Percentiles rank a stretch among this genome's conserved stretches.
Evolutionary conservation across 1,140 invertebrate species (phyloP).

Genomic region (Aricia agestis): DNA sequence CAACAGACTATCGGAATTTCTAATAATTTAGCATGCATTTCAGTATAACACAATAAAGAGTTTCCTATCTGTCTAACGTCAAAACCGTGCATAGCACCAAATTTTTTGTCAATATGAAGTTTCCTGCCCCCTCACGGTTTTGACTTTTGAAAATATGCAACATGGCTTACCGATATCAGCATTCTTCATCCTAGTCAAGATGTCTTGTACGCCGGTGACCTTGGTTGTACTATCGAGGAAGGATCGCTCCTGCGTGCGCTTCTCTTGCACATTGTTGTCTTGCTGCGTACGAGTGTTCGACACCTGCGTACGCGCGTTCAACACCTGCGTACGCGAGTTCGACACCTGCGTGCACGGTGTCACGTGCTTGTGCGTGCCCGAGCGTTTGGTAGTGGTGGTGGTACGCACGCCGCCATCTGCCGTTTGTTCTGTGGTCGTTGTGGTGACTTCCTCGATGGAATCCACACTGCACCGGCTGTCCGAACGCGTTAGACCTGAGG

Average conservation of each 20-base stretch:
- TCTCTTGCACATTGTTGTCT: not conserved
- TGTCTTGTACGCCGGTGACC: slow-evolving; percentile 84
- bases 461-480: slow-evolving; percentile 60
- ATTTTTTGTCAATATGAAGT: too few species aligned
- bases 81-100: too few species aligned
- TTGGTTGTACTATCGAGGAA: slow-evolving; percentile 83
- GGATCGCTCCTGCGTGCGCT: slow-evolving; percentile 46
- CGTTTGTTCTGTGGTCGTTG: slow-evolving; percentile 49
- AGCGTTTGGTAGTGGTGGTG: slow-evolving; percentile 43
- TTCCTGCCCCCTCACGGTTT: too few species aligned
- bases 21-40: too few species aligned
- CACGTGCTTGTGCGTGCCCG: slow-evolving; percentile 14
- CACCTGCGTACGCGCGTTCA: not conserved
- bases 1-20: too few species aligned
- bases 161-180: slow-evolving; percentile 78
- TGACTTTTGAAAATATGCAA: too few species aligned
- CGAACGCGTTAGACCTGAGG: slow-evolving; percentile 46
- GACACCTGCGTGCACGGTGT: slow-evolving; percentile 11
- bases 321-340: not conserved
- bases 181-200: slow-evolving; percentile 84
- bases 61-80: too few species aligned
- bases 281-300: not conserved
- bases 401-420: slow-evolving; percentile 43
- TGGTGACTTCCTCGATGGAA: slow-evolving; percentile 52
- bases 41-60: too few species aligned